A percentile compares a stretch with the other conserved stretches of the same genome.
Evolutionary conservation across 37 sponge, comb jelly and placozoan genomes (phyloP).

Genomic region (Agelas oroides): DNA sequence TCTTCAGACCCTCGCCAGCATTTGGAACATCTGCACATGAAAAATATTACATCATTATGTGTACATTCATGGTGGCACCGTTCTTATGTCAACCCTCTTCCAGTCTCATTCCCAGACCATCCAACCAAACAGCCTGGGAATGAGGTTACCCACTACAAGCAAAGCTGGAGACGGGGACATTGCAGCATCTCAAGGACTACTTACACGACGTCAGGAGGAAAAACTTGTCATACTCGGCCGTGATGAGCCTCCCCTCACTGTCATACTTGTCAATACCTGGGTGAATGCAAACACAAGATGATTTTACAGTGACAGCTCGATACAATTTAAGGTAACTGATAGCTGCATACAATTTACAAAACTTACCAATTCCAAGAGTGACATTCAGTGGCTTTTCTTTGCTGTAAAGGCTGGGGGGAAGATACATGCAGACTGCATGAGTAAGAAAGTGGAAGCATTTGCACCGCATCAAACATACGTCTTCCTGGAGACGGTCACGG

Average conservation of each 20-base stretch:
- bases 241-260: slow-evolving; percentile 93
- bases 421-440: background rate
- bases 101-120: too few species aligned
- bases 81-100: too few species aligned
- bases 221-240: slow-evolving; percentile 86
- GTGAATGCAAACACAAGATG: background rate
- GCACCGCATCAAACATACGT: too few species aligned
- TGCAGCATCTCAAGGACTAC: slow-evolving; percentile 9
- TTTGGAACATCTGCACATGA: slow-evolving; percentile 88
- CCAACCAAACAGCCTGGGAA: too few species aligned
- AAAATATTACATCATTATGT: background rate
- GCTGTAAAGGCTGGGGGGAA: slow-evolving; percentile 58
- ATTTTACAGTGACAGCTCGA: background rate
- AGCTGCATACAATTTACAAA: background rate
- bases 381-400: slow-evolving; percentile 87
- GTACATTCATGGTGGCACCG: too few species aligned
- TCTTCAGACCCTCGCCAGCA: slow-evolving; percentile 82
- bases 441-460: too few species aligned
- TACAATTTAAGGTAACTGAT: background rate
- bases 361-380: slow-evolving; percentile 85
- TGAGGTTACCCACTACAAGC: too few species aligned
- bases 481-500: too few species aligned
- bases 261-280: slow-evolving; percentile 86
- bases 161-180: too few species aligned
- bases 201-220: slow-evolving; percentile 82